Evolutionary conservation across 2,888 invertebrate genomes (phyloP).

Genomic region (Andrena minutula): DNA sequence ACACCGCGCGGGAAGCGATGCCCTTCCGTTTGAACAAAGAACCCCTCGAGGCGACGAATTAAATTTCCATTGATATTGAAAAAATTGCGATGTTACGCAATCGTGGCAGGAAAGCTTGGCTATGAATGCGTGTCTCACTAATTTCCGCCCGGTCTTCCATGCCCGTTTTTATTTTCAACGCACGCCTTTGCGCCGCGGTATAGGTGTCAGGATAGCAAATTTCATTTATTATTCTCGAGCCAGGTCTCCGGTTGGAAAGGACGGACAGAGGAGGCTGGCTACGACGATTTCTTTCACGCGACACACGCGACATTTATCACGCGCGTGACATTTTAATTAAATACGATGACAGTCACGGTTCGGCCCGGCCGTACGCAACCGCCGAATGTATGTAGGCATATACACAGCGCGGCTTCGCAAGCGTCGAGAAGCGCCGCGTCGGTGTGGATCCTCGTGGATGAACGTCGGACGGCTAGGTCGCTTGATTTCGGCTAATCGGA

Average conservation of each 20-base stretch:
- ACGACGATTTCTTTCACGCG: constrained; percentile 69
- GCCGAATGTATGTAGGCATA: not conserved
- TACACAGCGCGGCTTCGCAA: constrained; percentile 32
- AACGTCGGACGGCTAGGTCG: not conserved
- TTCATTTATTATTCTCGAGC: constrained; percentile 71
- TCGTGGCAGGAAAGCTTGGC: constrained; percentile 54
- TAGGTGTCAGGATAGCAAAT: constrained; percentile 72
- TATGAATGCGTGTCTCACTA: constrained; percentile 64
- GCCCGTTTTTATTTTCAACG: constrained; percentile 38
- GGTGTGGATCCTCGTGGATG: not conserved
- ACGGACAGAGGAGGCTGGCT: constrained; percentile 42
- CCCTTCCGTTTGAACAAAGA: constrained; percentile 37
- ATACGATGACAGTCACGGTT: constrained; percentile 74
- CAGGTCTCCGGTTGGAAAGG: constrained; percentile 16
- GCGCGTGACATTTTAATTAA: constrained; percentile 75
- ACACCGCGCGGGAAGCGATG: not conserved
- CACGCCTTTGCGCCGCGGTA: constrained; percentile 41
- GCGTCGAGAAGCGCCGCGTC: constrained; percentile 7
- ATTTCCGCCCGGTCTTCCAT: constrained; percentile 49
- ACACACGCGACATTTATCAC: constrained; percentile 75
- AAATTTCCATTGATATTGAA: constrained; percentile 63
- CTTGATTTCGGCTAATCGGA: not conserved
- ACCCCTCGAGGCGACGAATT: constrained; percentile 27
- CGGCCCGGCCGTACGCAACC: constrained; percentile 55
- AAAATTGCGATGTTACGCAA: constrained; percentile 68